Conservation (phyloP, 2,888 invertebrate species). For the Dexiosoma caninum region DNA sequence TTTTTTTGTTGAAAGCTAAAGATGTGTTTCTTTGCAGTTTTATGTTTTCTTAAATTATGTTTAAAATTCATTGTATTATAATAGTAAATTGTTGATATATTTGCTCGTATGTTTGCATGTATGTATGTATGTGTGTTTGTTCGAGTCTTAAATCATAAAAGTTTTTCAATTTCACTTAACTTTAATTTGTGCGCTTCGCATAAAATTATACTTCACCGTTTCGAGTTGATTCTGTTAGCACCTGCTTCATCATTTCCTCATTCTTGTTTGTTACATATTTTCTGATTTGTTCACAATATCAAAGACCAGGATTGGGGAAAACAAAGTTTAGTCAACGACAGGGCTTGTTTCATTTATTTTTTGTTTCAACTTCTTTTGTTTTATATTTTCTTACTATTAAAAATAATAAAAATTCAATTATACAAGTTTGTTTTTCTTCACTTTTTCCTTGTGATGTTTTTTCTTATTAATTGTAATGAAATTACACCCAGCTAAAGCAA, state of each 20-base stretch:
- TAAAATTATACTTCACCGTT: constrained; percentile 9
- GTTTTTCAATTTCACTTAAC: constrained; percentile 69
- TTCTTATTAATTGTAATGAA: constrained; percentile 48
- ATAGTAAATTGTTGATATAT: constrained; percentile 17
- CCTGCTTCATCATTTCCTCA: constrained; percentile 1
- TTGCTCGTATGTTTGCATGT: not conserved
- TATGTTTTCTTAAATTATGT: not conserved
- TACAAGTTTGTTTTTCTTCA: constrained; percentile 57
- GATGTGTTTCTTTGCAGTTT: not conserved
- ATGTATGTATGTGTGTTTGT: not conserved
- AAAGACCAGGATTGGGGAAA: no score
- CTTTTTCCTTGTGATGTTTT: constrained; percentile 22
- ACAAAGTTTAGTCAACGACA: constrained; percentile 2
- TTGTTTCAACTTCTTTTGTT: not conserved
- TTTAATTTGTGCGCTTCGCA: constrained; percentile 50
- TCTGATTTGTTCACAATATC: constrained; percentile 3
- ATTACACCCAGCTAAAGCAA: constrained; percentile 41
- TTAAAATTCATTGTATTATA: not conserved
- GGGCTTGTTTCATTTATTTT: not conserved
- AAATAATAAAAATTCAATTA: constrained; percentile 63
- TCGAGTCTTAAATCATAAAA: constrained; percentile 64
- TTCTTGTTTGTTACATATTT: not conserved
- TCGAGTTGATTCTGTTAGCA: constrained; percentile 12
- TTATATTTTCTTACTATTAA: constrained; percentile 29
- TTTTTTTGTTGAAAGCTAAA: not conserved